Evolutionary conservation across 2,113 vertebrate species (phyloP), one percentile per base, ranked within the genome.

Genomic region (Toxotes chatareus): DNA sequence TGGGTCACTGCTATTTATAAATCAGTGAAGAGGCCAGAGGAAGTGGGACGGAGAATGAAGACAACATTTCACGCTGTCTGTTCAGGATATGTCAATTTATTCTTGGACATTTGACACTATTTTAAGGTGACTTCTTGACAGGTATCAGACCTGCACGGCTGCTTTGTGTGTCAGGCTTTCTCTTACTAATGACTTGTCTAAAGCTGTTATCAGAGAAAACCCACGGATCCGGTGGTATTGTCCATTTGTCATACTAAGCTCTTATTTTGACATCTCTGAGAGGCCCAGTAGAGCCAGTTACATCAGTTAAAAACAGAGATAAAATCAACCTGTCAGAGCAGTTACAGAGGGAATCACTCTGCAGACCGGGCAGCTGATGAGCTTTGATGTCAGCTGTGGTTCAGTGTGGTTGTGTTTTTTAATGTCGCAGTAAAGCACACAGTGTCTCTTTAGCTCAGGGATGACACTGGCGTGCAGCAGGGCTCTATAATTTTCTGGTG

Each of bases 1-100:
- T 82, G 86, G 83, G 83, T 78, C 82, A 64, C 67, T 73, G 68
- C 69, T 93, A 87, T 92, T 92, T 76, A 83, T 92, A 90, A 87
- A 79, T 16, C 64, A 61, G 10, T 14, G 57, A 40, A 14, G 67
- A 80, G 60, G 40, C 62, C 65, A 23, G 34, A 87, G 75, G 80
- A 73, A 63, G 44, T 1, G 71, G 47, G 32, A 36, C 7, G 49
- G 51, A 46, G 12, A 16, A 1, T 38, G 32, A 56, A 71, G 13
- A 76, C 14, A 31, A 40, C 19, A 17, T 34, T 34, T 83, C 19
- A 47, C 7, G 31, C 6, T 17, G 53, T 56, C 19, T 31, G 34
- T n/a, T 12, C 1, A 53, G 62, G 13, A 27, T 7, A 12, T 40
- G 36, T 74, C 19, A 3, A 19, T 73, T 64, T 69, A 31, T 78